Conservation (phyloP, 1,140 invertebrate species). For the Sminthurides bifidus region DNA sequence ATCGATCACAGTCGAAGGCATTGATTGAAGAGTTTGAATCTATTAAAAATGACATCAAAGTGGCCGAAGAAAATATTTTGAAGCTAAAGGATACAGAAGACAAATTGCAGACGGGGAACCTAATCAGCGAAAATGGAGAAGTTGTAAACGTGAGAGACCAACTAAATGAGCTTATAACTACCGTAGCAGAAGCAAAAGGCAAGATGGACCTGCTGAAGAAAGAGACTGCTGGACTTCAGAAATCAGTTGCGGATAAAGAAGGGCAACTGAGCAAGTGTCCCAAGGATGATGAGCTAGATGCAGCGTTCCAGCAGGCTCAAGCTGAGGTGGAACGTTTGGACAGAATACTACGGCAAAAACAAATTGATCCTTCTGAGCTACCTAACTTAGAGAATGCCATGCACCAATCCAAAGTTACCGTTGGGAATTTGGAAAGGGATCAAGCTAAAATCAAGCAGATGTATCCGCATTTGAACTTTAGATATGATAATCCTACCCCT, state of each 20-base stretch:
- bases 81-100: constrained; percentile 16
- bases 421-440: neutral
- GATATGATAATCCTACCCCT: constrained; percentile 46
- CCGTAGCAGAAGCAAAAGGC: neutral
- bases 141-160: constrained; percentile 2
- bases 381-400: constrained; percentile 1
- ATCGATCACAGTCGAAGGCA: constrained; percentile 10
- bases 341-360: neutral
- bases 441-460: neutral
- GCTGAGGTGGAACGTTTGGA: constrained; percentile 44
- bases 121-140: neutral
- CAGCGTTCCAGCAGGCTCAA: constrained; percentile 60
- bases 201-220: neutral
- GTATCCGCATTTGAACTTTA: constrained; percentile 14
- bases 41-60: constrained; percentile 53
- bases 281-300: constrained; percentile 61
- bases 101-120: neutral
- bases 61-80: constrained; percentile 46
- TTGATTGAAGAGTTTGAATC: constrained; percentile 51
- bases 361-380: neutral
- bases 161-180: neutral
- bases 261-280: constrained; percentile 52
- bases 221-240: neutral
- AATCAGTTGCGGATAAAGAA: neutral
- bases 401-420: neutral